Evolutionary conservation across 2,113 vertebrate species (phyloP), one percentile per base, ranked within the genome.

Genomic region (Chaetops frenatus): DNA sequence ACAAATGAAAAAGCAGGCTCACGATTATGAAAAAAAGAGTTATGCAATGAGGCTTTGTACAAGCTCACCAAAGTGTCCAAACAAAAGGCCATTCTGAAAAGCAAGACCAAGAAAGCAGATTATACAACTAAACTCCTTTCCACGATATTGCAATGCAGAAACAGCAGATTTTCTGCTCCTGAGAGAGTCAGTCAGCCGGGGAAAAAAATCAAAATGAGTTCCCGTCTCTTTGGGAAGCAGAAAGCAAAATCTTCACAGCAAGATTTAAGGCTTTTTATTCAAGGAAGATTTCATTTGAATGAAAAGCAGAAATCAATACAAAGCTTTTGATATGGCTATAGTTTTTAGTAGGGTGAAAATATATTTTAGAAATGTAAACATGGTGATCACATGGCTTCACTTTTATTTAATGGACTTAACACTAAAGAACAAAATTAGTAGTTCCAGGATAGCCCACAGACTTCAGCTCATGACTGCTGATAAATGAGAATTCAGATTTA

Each of bases 11-110:
- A 88, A 65, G 12, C 71, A 57, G 31, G 33, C 66, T 95, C 74
- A 38, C 35, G 16, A 91, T 95, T 86, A 45, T 85, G 76, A 90
- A 95, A 91, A 93, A 74, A 77, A 88, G 33, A 88, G 82, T 76
- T 78, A 72, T 14, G n/a, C 56, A 84, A 79, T 1, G 1, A 92
- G 36, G 24, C 16, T 82, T 42, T 38, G 54, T 53, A 66, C 51
- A 86, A 87, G 22, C 64, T 67, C 69, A 86, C 62, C 42, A 57
- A 80, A 88, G 60, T 36, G 45, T 62, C 53, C 67, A 92, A 91
- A 94, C 48, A 86, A 94, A 92, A 86, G 35, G 45, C 20, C 4
- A 60, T 69, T 87, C 86, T 94, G 56, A 64, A 94, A 86, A 92
- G 64, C 38, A 88, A 81, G 56, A 67, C 29, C 76, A 93, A 88